A percentile compares a stretch with the other conserved stretches of the same genome.
Conservation (phyloP, 1,140 invertebrate species). For the Drosophila aff. region DNA sequence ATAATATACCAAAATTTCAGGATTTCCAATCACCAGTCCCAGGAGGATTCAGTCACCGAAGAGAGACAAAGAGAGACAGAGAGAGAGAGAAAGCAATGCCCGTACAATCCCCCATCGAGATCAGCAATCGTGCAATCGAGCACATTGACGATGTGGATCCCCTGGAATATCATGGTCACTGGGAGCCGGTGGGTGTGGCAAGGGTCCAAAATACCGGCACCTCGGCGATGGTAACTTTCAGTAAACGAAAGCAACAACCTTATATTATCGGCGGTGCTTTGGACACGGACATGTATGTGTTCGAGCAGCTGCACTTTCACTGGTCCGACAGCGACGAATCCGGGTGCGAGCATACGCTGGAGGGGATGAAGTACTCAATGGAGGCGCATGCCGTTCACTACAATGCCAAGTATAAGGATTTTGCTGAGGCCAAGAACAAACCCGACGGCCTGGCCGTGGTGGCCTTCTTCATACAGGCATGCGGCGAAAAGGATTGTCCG, state of each 20-base stretch:
- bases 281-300: conserved; percentile 88
- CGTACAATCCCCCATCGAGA: conserved; percentile 86
- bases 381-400: conserved; percentile 93
- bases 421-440: conserved; percentile 89
- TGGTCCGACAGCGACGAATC: conserved; percentile 90
- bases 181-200: conserved; percentile 85
- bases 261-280: conserved; percentile 87
- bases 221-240: conserved; percentile 84
- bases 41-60: conserved; percentile 1
- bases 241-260: conserved; percentile 80
- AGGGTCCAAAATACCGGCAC: conserved; percentile 83
- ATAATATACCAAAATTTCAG: background rate
- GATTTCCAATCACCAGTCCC: conserved; percentile 1
- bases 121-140: conserved; percentile 86
- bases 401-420: conserved; percentile 90
- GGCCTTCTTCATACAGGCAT: conserved; percentile 90
- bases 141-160: conserved; percentile 86
- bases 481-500: conserved; percentile 83
- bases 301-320: conserved; percentile 92
- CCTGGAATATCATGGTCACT: conserved; percentile 86
- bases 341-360: conserved; percentile 93
- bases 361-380: conserved; percentile 88
- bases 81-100: conserved; percentile 59
- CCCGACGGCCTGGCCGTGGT: conserved; percentile 92
- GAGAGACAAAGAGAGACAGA: background rate